These are phyloP conservation scores for Poeciliopsis retropinna DNA, from an alignment of 2,113 vertebrate genomes.

Conservation along the genomic window DNA sequence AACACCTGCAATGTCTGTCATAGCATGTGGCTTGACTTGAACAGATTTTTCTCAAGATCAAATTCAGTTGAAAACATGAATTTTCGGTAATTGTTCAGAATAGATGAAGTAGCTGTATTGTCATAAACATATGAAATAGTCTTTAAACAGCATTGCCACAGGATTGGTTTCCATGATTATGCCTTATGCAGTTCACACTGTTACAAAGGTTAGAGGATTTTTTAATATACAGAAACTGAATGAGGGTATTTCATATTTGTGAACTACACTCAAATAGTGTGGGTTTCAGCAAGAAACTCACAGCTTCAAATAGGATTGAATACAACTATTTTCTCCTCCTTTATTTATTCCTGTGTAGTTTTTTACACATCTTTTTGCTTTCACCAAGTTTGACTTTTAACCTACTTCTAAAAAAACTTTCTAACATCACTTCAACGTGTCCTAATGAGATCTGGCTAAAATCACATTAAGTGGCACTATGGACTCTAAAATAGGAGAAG, in stretches of 20 bases:
- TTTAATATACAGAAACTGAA: slow-evolving; percentile 9
- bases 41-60: not conserved
- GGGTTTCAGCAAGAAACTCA: slow-evolving; percentile 3
- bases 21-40: not conserved
- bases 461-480: too few species aligned
- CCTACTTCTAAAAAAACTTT: too few species aligned
- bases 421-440: too few species aligned
- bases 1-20: slow-evolving; percentile 3
- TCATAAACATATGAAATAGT: not conserved
- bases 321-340: too few species aligned
- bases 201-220: slow-evolving; percentile 3
- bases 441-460: too few species aligned
- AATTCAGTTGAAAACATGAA: not conserved
- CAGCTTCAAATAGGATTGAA: not conserved
- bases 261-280: slow-evolving; percentile 4
- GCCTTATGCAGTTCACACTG: slow-evolving; percentile 15
- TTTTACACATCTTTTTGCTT: too few species aligned
- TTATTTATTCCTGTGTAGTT: too few species aligned
- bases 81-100: not conserved
- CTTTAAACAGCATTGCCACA: not conserved
- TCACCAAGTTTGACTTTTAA: too few species aligned
- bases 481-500: too few species aligned
- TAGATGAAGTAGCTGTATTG: not conserved
- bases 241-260: slow-evolving; percentile 4
- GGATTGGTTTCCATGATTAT: slow-evolving; percentile 24